A percentile compares a stretch with the other conserved stretches of the same genome.
Evolutionary conservation across 64 coral and sea anemone genomes (phyloP).

Genomic region (Montipora cactus): DNA sequence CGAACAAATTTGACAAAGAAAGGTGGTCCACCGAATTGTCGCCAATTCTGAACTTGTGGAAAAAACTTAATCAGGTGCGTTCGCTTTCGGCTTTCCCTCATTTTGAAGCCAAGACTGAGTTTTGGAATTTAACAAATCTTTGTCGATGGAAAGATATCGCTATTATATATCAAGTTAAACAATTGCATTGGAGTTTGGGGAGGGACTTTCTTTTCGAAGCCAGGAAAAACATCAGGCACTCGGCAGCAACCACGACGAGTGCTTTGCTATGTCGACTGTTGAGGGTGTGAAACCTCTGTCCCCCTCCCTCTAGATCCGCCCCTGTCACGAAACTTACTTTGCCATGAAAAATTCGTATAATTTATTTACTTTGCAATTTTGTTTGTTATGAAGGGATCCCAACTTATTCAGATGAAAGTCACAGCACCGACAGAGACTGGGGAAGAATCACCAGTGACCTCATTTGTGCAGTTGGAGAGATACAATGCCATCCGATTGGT

Average conservation of each 20-base stretch:
- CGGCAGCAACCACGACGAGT: too few species aligned
- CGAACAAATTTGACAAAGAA: conserved; percentile 96
- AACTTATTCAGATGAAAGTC: conserved; percentile 97
- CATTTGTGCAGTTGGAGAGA: conserved; percentile 93
- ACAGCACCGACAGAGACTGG: conserved; percentile 86
- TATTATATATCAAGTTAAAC: too few species aligned
- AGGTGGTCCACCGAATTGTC: conserved; percentile 96
- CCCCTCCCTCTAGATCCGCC: neutral
- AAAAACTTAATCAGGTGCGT: conserved; percentile 93
- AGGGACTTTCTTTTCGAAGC: too few species aligned
- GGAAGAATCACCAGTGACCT: conserved; percentile 94
- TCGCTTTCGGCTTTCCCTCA: neutral
- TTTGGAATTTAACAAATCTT: too few species aligned
- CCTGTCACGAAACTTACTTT: neutral
- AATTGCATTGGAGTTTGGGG: too few species aligned
- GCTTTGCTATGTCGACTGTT: too few species aligned
- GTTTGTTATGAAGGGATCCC: conserved; percentile 77
- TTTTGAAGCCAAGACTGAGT: too few species aligned
- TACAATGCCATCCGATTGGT: conserved; percentile 93
- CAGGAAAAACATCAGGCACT: too few species aligned
- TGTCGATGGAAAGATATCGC: too few species aligned
- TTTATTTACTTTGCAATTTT: neutral
- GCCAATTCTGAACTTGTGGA: conserved; percentile 98
- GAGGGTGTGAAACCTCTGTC: too few species aligned
- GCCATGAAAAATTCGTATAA: neutral